Evolutionary conservation across 2,797 vertebrate genomes (phyloP).

Genomic region (Enteromius unitaeniatus): DNA sequence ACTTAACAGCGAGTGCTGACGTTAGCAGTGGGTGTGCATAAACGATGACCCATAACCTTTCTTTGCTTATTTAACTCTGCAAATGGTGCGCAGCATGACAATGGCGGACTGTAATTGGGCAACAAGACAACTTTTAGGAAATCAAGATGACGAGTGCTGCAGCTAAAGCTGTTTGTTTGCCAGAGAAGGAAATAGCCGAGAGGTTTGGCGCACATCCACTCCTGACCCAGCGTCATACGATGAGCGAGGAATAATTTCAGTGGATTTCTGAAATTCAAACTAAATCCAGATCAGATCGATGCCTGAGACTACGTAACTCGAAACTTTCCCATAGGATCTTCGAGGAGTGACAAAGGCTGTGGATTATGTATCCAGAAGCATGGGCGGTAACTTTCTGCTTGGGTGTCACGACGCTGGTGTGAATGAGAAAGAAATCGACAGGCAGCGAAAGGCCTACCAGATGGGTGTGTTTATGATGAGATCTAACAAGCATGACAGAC

Average conservation of each 20-base stretch:
- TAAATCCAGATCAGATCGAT: conserved; percentile 19
- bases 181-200: conserved; percentile 64
- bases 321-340: conserved; percentile 28
- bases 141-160: conserved; percentile 40
- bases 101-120: background rate
- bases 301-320: conserved; percentile 17
- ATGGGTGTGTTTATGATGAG: conserved; percentile 50
- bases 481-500: conserved; percentile 50
- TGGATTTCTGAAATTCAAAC: conserved; percentile 43
- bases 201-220: conserved; percentile 35
- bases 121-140: background rate
- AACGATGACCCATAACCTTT: conserved; percentile 20
- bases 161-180: conserved; percentile 63
- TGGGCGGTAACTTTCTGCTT: conserved; percentile 20
- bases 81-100: background rate
- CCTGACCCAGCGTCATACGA: conserved; percentile 41
- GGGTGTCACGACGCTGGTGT: conserved; percentile 28
- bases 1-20: conserved; percentile 52
- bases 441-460: conserved; percentile 25
- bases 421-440: conserved; percentile 22
- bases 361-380: conserved; percentile 24
- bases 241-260: conserved; percentile 31
- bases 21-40: conserved; percentile 3
- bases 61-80: conserved; percentile 12
- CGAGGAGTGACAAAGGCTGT: conserved; percentile 5